Percentiles rank a stretch among this genome's conserved stretches.
These are phyloP conservation scores for Branchipolynoe longqiensis DNA, from an alignment of 2,888 invertebrate genomes.

Conservation along the genomic window DNA sequence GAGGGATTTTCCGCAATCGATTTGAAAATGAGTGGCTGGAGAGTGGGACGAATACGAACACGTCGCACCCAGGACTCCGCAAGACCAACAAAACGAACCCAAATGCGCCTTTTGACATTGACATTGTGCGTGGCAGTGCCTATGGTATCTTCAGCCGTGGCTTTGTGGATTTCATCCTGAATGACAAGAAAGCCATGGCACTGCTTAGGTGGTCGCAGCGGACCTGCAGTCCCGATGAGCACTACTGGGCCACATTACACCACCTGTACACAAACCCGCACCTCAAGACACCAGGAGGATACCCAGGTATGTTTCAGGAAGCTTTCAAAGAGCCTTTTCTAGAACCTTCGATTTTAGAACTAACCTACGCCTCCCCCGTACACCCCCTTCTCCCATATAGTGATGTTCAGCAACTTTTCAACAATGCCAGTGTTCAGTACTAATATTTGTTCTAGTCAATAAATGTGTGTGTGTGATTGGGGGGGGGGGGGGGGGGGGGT, in stretches of 20 bases:
- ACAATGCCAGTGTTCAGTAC: no score
- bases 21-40: slow-evolving; percentile 68
- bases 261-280: slow-evolving; percentile 73
- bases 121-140: slow-evolving; percentile 79
- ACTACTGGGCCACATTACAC: slow-evolving; percentile 80
- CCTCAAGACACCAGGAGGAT: slow-evolving; percentile 77
- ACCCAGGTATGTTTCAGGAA: slow-evolving; percentile 75
- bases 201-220: slow-evolving; percentile 77
- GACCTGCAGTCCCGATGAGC: slow-evolving; percentile 80
- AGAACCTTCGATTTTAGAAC: no score
- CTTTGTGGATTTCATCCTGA: slow-evolving; percentile 77
- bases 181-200: slow-evolving; percentile 72
- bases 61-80: slow-evolving; percentile 64
- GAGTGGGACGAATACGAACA: slow-evolving; percentile 62
- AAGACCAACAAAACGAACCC: slow-evolving; percentile 68
- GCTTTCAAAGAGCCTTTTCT: no score
- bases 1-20: slow-evolving; percentile 68
- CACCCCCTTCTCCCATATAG: no score
- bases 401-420: no score
- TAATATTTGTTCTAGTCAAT: no score
- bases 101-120: slow-evolving; percentile 69
- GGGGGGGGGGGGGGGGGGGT: no score
- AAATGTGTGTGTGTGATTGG: no score
- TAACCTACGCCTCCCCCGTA: no score
- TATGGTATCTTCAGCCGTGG: slow-evolving; percentile 79